Conservation (phyloP, 2,888 invertebrate genomes). For the Tenthredo scrophulariae region DNA sequence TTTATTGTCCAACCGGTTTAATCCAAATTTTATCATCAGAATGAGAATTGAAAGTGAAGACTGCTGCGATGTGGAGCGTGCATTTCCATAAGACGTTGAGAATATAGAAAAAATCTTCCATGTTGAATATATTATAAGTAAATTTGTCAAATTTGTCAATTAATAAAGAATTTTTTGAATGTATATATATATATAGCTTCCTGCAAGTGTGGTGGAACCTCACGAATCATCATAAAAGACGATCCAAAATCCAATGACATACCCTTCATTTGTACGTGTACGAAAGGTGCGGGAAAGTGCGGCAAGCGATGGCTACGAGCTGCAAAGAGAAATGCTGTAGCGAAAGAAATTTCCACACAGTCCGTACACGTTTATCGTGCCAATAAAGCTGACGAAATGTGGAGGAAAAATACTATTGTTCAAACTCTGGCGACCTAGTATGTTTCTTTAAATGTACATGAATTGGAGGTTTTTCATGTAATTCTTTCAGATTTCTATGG, state of each 20-base stretch:
- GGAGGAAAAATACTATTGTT: not conserved
- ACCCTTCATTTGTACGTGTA: not conserved
- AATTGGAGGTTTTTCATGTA: not conserved
- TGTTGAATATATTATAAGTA: too few relatives aligned
- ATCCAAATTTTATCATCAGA: not conserved
- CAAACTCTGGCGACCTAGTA: too few relatives aligned
- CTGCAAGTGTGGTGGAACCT: conserved; percentile 41
- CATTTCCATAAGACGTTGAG: not conserved
- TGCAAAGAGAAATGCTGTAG: conserved; percentile 2
- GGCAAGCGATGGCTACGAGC: conserved; percentile 39
- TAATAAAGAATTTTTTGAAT: too few relatives aligned
- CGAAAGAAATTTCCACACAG: conserved; percentile 20
- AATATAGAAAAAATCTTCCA: not conserved
- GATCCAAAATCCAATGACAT: not conserved
- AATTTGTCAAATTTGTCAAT: too few relatives aligned
- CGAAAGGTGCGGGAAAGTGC: conserved; percentile 31
- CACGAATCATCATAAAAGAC: conserved; percentile 16
- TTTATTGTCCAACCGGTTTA: not conserved
- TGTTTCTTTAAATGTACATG: not conserved
- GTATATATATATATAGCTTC: conserved; percentile 2
- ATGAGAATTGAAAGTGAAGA: conserved; percentile 1
- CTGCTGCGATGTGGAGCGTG: not conserved
- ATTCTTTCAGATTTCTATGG: not conserved
- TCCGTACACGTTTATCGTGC: conserved; percentile 46
- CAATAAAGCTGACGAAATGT: not conserved